These are phyloP conservation scores for Anolis apletophallus DNA, from an alignment of 2,797 vertebrate genomes.

Conservation along the genomic window DNA sequence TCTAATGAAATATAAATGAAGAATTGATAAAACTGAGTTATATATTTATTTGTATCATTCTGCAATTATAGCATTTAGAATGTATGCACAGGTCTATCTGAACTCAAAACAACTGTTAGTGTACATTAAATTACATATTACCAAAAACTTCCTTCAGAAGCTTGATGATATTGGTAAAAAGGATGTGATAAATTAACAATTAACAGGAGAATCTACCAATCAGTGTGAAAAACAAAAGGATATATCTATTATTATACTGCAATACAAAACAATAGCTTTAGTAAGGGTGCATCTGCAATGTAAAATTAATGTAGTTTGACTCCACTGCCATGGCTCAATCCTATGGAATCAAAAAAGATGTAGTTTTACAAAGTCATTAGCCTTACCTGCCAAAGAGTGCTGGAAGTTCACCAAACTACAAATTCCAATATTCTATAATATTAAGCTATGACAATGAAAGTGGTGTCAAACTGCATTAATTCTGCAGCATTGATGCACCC, in stretches of 20 bases:
- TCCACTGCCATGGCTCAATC: no score
- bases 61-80: neutral
- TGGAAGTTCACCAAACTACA: no score
- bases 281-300: neutral
- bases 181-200: conserved; percentile 5
- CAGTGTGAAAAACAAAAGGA: neutral
- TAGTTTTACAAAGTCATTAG: no score
- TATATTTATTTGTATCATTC: neutral
- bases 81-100: neutral
- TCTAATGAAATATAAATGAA: neutral
- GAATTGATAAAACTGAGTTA: neutral
- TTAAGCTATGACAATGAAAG: no score
- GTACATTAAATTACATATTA: neutral
- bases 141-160: neutral
- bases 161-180: neutral
- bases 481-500: no score
- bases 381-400: no score
- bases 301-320: no score
- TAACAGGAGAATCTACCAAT: neutral
- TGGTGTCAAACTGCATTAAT: no score
- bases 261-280: neutral
- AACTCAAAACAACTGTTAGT: neutral
- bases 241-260: neutral
- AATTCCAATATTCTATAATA: no score
- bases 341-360: no score